Evolutionary conservation across 1,140 invertebrate species (phyloP).

Genomic region (Anoplophora glabripennis): DNA sequence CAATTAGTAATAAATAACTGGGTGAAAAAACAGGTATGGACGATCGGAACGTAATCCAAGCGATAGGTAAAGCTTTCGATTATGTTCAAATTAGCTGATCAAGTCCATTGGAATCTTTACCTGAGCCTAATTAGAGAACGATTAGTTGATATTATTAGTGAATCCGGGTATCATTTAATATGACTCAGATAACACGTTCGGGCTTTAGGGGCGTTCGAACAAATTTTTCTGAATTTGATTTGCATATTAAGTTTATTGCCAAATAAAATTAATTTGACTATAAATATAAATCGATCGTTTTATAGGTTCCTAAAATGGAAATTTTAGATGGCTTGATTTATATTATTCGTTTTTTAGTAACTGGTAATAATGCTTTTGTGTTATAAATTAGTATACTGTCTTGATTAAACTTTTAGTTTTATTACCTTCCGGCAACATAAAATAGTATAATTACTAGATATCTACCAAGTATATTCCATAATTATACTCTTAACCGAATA

Average conservation of each 20-base stretch:
- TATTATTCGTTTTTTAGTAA: too few relatives aligned
- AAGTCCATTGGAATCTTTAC: constrained; percentile 33
- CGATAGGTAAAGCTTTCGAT: constrained; percentile 23
- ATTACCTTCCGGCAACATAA: too few relatives aligned
- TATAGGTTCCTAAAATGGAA: too few relatives aligned
- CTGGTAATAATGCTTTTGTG: too few relatives aligned
- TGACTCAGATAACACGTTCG: constrained; percentile 31
- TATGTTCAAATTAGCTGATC: constrained; percentile 34
- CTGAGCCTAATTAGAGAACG: constrained; percentile 34
- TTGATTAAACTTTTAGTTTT: too few relatives aligned
- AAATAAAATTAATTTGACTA: constrained; percentile 13
- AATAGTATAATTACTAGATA: too few relatives aligned
- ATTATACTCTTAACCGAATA: too few relatives aligned
- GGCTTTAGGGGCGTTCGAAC: constrained; percentile 22
- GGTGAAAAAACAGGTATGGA: constrained; percentile 21
- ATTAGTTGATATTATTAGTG: constrained; percentile 30
- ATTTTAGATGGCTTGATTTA: too few relatives aligned
- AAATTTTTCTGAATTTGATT: constrained; percentile 22
- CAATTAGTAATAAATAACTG: constrained; percentile 26
- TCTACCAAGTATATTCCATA: too few relatives aligned
- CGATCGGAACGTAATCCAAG: constrained; percentile 19
- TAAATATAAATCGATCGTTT: constrained; percentile 3
- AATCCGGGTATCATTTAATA: constrained; percentile 29
- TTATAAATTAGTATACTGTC: too few relatives aligned
- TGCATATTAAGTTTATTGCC: constrained; percentile 17